Percentiles rank a stretch among this genome's conserved stretches.
These are phyloP conservation scores for Metacarcinus magister DNA, from an alignment of 2,888 invertebrate genomes.

Conservation along the genomic window DNA sequence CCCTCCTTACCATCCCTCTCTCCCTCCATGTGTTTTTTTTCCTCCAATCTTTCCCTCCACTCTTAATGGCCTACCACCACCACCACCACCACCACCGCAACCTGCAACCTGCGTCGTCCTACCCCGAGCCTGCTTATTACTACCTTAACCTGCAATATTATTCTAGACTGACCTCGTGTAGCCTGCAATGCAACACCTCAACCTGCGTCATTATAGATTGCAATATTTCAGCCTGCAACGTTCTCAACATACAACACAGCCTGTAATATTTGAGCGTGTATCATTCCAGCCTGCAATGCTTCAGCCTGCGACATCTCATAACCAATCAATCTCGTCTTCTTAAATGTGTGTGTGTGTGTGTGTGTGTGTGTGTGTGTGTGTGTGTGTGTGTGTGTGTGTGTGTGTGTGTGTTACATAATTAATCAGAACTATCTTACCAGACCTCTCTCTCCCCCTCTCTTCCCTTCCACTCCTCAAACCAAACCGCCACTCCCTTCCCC, in stretches of 20 bases:
- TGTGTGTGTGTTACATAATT: neutral
- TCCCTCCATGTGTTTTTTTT: neutral
- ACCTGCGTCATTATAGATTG: neutral
- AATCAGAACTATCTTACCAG: constrained; percentile 1
- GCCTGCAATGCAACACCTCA: neutral
- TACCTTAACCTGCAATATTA: neutral
- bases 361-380: neutral
- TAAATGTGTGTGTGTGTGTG: no score
- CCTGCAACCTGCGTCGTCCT: neutral
- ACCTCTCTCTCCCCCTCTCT: neutral
- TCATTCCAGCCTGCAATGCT: neutral
- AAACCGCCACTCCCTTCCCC: neutral
- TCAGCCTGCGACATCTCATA: neutral
- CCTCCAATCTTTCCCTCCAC: neutral
- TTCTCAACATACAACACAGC: neutral
- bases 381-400: constrained; percentile 13
- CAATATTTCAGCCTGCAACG: neutral
- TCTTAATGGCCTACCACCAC: neutral
- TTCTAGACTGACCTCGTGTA: neutral
- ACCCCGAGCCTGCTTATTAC: neutral
- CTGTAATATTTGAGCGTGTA: neutral
- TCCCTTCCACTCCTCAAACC: neutral
- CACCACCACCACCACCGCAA: neutral
- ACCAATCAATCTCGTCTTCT: neutral
- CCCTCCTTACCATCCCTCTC: neutral